These are phyloP conservation scores for Hippoglossus hippoglossus DNA, from an alignment of 2,797 vertebrate species.

Conservation along the genomic window DNA sequence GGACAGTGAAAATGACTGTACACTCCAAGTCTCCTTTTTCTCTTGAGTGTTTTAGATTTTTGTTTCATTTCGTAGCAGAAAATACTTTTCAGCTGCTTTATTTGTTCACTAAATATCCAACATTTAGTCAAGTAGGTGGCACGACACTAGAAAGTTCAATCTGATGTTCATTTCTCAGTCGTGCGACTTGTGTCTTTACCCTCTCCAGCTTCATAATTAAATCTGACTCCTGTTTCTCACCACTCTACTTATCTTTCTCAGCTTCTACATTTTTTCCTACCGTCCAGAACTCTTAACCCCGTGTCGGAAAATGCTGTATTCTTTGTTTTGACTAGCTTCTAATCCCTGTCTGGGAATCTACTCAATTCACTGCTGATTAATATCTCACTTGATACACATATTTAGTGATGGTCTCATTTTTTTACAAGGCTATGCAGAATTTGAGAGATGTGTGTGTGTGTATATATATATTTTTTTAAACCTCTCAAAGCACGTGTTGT, in stretches of 20 bases:
- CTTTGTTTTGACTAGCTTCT: constrained; percentile 37
- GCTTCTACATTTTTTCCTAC: constrained; percentile 15
- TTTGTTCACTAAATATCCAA: neutral
- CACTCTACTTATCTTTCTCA: constrained; percentile 3
- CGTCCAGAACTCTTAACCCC: constrained; percentile 13
- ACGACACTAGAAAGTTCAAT: neutral
- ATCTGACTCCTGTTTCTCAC: constrained; percentile 5
- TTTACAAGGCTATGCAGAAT: constrained; percentile 5
- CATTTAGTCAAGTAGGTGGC: neutral
- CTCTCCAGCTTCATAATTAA: neutral
- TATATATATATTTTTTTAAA: neutral
- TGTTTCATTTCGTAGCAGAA: neutral
- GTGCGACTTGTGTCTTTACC: neutral
- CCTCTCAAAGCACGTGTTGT: neutral
- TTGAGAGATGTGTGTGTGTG: neutral
- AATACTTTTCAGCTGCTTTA: neutral
- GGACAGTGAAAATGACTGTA: too few relatives aligned
- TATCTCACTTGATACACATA: constrained; percentile 9
- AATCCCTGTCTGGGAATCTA: constrained; percentile 38
- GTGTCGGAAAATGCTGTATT: constrained; percentile 15
- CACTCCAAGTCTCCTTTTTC: too few relatives aligned
- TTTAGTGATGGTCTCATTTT: constrained; percentile 7
- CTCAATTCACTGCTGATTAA: neutral
- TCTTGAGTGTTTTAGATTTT: too few relatives aligned
- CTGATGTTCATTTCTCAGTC: too few relatives aligned